phyloP scores from a whole-genome alignment of 2,113 vertebrate species.

The Coptodon bakossiorum region DNA sequence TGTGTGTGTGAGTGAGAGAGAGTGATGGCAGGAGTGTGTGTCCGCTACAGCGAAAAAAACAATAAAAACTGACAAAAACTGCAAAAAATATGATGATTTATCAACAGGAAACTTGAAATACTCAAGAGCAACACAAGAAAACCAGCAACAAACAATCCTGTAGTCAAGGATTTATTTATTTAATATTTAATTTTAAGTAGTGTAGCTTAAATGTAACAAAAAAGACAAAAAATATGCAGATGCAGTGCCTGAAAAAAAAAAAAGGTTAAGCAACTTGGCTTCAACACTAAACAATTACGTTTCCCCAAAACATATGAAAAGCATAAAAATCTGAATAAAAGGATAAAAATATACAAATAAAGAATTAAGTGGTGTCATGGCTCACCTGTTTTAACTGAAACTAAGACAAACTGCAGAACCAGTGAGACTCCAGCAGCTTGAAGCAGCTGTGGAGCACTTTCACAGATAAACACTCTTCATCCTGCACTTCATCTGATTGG shows the following conservation, averaged over 20 bases:
- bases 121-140: background rate
- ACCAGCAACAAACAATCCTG: background rate
- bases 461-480: rapidly evolving
- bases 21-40: background rate
- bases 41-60: rapidly evolving
- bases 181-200: background rate
- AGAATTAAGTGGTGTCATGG: background rate
- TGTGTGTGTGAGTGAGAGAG: background rate
- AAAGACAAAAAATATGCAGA: background rate
- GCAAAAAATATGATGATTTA: background rate
- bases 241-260: background rate
- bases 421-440: conserved; percentile 33
- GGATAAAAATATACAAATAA: background rate
- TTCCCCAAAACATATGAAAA: background rate
- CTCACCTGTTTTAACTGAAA: background rate
- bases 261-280: background rate
- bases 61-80: background rate
- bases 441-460: background rate
- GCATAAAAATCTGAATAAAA: background rate
- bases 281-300: background rate
- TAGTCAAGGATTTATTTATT: background rate
- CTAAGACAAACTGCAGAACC: background rate
- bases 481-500: background rate
- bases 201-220: background rate
- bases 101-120: background rate